Conservation (phyloP, 2,797 vertebrate genomes). For the Propithecus perrieri region DNA sequence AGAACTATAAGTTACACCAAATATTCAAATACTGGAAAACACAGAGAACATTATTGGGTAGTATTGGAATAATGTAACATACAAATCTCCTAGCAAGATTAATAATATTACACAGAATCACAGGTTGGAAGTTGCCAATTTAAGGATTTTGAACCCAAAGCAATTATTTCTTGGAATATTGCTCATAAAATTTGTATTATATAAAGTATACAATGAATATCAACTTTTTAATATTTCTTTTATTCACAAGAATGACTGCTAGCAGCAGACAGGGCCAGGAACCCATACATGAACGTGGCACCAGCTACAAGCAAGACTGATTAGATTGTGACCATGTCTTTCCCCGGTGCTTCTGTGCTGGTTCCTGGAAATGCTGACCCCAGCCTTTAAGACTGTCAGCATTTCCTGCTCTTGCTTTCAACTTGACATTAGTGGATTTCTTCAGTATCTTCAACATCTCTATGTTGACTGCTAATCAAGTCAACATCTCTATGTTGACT, state of each 20-base stretch:
- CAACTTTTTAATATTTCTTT: slow-evolving; percentile 49
- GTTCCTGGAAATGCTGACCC: not conserved
- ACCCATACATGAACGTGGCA: not conserved
- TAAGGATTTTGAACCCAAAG: slow-evolving; percentile 26
- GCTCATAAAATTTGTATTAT: not conserved
- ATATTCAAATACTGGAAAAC: not conserved
- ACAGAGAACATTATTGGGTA: not conserved
- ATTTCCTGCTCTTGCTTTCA: slow-evolving; percentile 16
- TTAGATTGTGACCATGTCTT: not conserved
- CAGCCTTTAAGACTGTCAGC: not conserved
- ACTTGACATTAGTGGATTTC: not conserved
- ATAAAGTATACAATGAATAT: not conserved
- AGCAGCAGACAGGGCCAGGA: not conserved
- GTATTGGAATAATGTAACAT: not conserved
- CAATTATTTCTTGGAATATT: not conserved
- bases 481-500: not conserved
- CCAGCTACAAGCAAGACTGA: not conserved
- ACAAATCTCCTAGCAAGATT: not conserved
- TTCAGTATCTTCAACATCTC: not conserved
- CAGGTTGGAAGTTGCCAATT: not conserved
- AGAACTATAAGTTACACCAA: not conserved
- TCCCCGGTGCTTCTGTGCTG: not conserved
- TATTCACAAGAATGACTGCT: not conserved
- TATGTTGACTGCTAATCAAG: not conserved
- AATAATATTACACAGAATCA: not conserved